phyloP scores from a whole-genome alignment of 30 jellyfish, hydroid and myxozoan species.

The Hydra vulgaris region DNA sequence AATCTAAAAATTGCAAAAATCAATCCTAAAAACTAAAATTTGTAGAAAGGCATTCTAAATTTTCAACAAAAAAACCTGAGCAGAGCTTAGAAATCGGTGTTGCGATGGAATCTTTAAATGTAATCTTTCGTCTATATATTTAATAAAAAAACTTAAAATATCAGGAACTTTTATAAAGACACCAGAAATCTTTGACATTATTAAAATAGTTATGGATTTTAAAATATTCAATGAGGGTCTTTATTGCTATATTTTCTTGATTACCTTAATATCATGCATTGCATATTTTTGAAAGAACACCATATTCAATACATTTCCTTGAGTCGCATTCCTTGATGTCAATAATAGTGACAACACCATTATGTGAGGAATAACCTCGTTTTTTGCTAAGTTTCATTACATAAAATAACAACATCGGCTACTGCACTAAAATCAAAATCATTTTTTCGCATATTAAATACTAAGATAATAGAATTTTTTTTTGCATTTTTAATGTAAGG shows the following conservation, averaged over 20 bases:
- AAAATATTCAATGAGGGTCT: too few relatives aligned
- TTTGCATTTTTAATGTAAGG: background rate
- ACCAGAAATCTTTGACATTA: background rate
- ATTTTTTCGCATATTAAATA: too few relatives aligned
- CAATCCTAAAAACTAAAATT: too few relatives aligned
- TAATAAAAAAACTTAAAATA: too few relatives aligned
- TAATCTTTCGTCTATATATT: too few relatives aligned
- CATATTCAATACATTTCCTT: background rate
- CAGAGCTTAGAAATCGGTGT: too few relatives aligned
- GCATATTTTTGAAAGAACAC: background rate
- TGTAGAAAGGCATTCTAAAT: too few relatives aligned
- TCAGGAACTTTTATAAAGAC: background rate
- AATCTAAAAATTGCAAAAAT: too few relatives aligned
- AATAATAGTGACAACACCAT: constrained; percentile 11
- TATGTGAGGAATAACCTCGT: background rate
- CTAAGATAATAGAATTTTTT: background rate
- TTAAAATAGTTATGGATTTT: background rate
- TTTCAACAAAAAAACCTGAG: too few relatives aligned
- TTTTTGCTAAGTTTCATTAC: constrained; percentile 8
- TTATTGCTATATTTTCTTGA: background rate
- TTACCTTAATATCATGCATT: background rate
- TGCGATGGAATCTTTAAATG: too few relatives aligned
- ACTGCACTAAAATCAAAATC: background rate
- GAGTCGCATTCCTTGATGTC: background rate
- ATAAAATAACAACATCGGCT: background rate